Evolutionary conservation across 2,888 invertebrate species (phyloP).

Genomic region (Aphodius granarius): DNA sequence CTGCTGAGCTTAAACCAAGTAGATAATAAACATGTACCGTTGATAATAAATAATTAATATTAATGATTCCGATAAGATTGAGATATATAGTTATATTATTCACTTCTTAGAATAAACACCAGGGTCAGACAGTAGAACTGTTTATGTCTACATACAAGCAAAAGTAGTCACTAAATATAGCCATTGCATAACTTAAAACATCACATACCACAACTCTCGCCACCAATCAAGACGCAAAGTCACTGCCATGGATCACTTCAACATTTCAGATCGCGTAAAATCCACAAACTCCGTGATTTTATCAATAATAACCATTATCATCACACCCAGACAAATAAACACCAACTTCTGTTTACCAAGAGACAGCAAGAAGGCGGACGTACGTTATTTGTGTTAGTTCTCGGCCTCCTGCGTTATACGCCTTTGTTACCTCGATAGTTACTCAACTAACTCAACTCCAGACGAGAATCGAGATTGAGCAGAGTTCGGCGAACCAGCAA

Average conservation of each 20-base stretch:
- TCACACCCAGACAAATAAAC: neutral
- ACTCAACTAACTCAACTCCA: neutral
- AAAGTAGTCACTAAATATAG: neutral
- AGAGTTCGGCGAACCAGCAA: neutral
- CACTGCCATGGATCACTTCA: neutral
- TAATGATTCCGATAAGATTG: neutral
- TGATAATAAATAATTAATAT: neutral
- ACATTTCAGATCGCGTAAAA: neutral
- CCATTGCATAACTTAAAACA: neutral
- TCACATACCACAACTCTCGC: neutral
- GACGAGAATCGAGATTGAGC: neutral
- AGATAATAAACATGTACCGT: neutral
- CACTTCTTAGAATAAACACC: neutral
- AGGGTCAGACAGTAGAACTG: neutral
- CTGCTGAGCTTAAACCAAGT: neutral
- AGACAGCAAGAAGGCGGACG: neutral
- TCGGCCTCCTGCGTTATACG: neutral
- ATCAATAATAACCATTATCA: neutral
- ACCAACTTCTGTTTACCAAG: neutral
- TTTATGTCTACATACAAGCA: neutral
- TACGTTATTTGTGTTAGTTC: neutral
- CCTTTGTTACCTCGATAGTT: neutral
- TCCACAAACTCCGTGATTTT: neutral
- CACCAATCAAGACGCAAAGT: neutral
- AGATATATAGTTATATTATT: neutral